Evolutionary conservation across 2,888 invertebrate genomes (phyloP), one percentile per base, ranked within the genome.

Genomic region (Pterostichus niger): DNA sequence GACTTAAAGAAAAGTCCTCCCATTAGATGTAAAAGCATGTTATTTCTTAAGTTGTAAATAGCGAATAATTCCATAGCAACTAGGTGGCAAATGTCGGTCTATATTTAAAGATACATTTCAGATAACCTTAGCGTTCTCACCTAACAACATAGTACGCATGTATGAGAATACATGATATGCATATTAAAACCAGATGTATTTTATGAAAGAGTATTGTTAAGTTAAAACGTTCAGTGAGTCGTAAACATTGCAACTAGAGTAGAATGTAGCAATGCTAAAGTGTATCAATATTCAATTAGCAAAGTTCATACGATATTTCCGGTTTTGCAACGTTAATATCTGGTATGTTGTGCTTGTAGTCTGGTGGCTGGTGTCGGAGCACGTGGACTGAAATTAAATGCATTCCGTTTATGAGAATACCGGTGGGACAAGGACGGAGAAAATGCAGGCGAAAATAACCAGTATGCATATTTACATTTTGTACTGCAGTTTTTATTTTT

Each of bases 261-360:
- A 24, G 24, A 24, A 46, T 44, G 56, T 56, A 77, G 71, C 46
- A 46, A 46, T 46, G 46, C 35, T 40, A 78, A 15, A 49, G 46
- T 40, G 61, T 61, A 79, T 79, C 64, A 64, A 79, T 79, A 79
- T 79, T 61, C 79, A 79, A 79, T 79, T 79, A 64, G 64, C 49
- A 79, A 64, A 79, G 79, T 79, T 79, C 61, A 79, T 79, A 64
- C 59, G 79, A 79, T 79, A 79, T 61, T 79, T 79, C 79, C 64
- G 46, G 44, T 61, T 79, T 44, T 79, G 79, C 79, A 79, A 46
- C 46, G 79, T 61, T 79, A 61, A 79, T 79, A 79, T 79, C 64
- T 79, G 61, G 79, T 64, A 46, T 64, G 78, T 78, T 59, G 61
- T 46, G 61, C 17, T 52, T 24, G 35, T 13, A 44, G 7, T 24